These are phyloP conservation scores for Tetragonula clypearis DNA, from an alignment of 1,140 invertebrate species.

Conservation along the genomic window DNA sequence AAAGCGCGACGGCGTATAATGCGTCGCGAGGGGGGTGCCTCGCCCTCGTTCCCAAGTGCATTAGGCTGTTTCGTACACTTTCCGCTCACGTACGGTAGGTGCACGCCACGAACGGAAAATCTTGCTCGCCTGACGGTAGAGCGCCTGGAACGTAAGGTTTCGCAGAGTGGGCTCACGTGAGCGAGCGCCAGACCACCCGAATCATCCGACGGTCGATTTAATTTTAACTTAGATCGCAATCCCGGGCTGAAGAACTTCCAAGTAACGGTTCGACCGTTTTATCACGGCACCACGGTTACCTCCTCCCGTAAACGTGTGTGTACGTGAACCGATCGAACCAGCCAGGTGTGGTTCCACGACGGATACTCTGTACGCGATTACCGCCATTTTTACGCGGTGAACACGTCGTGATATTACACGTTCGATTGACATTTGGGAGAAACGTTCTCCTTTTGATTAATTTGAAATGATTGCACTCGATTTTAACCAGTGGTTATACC, in stretches of 20 bases:
- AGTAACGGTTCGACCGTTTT: slow-evolving; percentile 31
- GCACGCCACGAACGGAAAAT: slow-evolving; percentile 40
- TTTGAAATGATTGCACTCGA: background rate
- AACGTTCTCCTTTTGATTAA: background rate
- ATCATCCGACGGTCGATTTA: slow-evolving; percentile 59
- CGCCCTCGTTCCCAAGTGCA: slow-evolving; percentile 29
- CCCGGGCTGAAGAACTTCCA: slow-evolving; percentile 13
- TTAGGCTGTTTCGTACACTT: slow-evolving; percentile 45
- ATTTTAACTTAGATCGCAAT: slow-evolving; percentile 60
- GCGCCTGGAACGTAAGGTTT: background rate
- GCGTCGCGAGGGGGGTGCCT: background rate
- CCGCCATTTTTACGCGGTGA: background rate
- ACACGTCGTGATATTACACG: background rate
- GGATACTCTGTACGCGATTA: slow-evolving; percentile 28
- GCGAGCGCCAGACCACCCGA: background rate
- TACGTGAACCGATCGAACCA: slow-evolving; percentile 31
- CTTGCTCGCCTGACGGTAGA: slow-evolving; percentile 17
- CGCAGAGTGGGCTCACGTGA: background rate
- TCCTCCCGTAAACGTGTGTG: background rate
- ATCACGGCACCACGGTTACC: slow-evolving; percentile 18
- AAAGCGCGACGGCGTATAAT: background rate
- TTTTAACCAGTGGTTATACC: no score
- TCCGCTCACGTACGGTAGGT: slow-evolving; percentile 49
- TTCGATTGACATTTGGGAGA: no score
- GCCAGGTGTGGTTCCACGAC: background rate